Evolutionary conservation across 2,888 invertebrate genomes (phyloP).

Genomic region (Limnephilus auricula): DNA sequence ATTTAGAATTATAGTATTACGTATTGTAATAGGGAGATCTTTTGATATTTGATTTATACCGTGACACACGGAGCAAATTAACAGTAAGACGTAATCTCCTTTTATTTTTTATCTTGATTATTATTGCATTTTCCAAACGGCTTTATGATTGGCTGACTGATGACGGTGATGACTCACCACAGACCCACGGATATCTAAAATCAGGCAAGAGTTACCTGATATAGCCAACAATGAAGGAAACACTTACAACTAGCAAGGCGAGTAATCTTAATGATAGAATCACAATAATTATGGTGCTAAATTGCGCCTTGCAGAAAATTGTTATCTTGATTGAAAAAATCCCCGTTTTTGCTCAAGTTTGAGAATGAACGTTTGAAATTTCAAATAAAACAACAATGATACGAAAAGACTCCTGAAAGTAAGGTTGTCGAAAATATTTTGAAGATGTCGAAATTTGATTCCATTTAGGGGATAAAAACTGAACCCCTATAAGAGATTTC

Average conservation of each 20-base stretch:
- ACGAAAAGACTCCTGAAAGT: not conserved
- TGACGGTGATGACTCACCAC: not conserved
- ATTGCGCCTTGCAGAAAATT: not conserved
- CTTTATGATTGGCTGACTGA: not conserved
- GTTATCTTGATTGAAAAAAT: not conserved
- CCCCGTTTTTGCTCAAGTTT: not conserved
- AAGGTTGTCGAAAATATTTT: not conserved
- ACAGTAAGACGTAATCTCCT: not conserved
- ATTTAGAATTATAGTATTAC: not conserved
- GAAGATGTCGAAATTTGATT: not conserved
- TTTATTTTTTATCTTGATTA: not conserved
- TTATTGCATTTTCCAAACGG: not conserved
- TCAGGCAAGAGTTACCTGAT: not conserved
- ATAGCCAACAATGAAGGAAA: not conserved
- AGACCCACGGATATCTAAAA: not conserved
- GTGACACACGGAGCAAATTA: not conserved
- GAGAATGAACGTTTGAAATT: not conserved
- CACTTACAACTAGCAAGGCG: not conserved
- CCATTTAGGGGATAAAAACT: not conserved
- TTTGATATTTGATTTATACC: not conserved
- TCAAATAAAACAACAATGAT: not conserved
- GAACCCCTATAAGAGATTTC: not conserved
- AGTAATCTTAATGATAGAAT: not conserved
- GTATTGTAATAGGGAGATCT: not conserved
- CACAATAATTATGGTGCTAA: not conserved